Evolutionary conservation across 2,113 vertebrate genomes (phyloP), one percentile per base, ranked within the genome.

Genomic region (Triplophysa tibetana): DNA sequence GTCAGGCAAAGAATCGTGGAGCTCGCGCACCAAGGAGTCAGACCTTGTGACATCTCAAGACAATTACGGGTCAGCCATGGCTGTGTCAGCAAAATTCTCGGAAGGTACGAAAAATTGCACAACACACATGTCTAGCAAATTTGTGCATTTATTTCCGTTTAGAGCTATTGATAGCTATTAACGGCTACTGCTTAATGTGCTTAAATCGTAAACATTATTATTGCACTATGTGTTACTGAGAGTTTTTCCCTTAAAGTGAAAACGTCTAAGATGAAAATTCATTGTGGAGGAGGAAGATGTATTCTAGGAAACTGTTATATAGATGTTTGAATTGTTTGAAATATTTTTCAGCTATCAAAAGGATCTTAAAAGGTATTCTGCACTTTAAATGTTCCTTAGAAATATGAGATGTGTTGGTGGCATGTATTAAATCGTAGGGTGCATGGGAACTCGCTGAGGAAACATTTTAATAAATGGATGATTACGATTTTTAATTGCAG

Each of bases 51-150:
- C 95, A 98, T 99, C 91, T 98, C 97, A 87, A 93, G 97, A 91
- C 97, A 99, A 93, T 94, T 99, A 82, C 94, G 98, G 93, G 98
- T 98, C 95, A 98, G 97, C 93, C 97, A 99, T 91, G 97, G 98
- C 92, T 99, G 98, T 89, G 97, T 98, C 94, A 98, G 96, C 97
- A 99, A 99, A 94, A 99, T 99, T 89, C 93, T 99, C 90, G 96
- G 98, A 96, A 99, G 98, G 98, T 99, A 96, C 95, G 94, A 87
- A 89, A 87, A 81, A 85, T 79, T 81, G 70, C 70, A 82, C 78
- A 85, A 74, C 83, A 88, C 86, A 89, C 84, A 89, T 90, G 88
- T 89, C 85, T 88, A 89, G 33, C 33, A 54, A 54, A 54, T 58
- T 10, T 54, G 50, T 54, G 13, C 56, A 43, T 21, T 41, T 60